These are phyloP conservation scores for Pseudanteris insignis DNA, from an alignment of 2,888 invertebrate species.

Conservation along the genomic window DNA sequence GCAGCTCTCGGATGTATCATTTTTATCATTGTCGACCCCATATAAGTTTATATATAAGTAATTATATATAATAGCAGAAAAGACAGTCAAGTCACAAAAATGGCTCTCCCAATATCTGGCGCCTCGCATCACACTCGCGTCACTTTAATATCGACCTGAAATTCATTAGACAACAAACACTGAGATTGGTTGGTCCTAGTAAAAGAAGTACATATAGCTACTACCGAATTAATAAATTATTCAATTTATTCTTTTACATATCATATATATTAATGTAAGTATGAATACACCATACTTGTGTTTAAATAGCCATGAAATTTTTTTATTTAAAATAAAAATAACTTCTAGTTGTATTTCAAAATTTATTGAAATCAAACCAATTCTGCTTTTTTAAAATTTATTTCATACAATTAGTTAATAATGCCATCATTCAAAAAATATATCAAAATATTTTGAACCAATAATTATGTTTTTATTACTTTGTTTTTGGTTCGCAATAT, in stretches of 20 bases:
- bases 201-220: slow-evolving; percentile 57
- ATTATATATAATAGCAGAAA: slow-evolving; percentile 61
- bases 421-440: no score
- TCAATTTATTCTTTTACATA: no score
- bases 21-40: slow-evolving; percentile 56
- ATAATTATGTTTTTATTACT: no score
- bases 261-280: background rate
- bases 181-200: slow-evolving; percentile 61
- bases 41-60: slow-evolving; percentile 39
- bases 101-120: slow-evolving; percentile 65
- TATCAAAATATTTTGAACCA: no score
- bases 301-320: no score
- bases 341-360: no score
- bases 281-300: no score
- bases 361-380: no score
- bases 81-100: slow-evolving; percentile 65
- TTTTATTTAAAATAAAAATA: no score
- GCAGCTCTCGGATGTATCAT: slow-evolving; percentile 24
- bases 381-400: no score
- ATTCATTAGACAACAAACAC: slow-evolving; percentile 67
- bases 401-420: no score
- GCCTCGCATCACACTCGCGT: slow-evolving; percentile 65
- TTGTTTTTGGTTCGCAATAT: no score
- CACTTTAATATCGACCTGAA: slow-evolving; percentile 68
- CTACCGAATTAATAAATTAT: slow-evolving; percentile 7